Conservation (phyloP, 2,888 invertebrate species). For the Pseudolycoriella hygida region DNA sequence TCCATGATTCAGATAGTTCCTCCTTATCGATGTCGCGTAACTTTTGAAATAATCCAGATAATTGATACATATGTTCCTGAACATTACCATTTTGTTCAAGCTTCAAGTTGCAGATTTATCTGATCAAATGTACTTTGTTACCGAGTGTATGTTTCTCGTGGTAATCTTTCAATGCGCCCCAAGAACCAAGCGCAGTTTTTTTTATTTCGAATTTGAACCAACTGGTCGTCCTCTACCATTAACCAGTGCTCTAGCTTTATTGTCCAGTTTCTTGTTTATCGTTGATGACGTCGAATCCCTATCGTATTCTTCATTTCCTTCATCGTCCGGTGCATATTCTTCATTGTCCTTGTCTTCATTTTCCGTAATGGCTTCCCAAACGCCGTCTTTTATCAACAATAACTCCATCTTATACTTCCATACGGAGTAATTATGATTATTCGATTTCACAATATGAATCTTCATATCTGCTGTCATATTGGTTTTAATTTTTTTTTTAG, state of each 20-base stretch:
- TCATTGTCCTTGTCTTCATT: too few species aligned
- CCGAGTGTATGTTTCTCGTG: constrained; percentile 8
- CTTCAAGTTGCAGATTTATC: constrained; percentile 9
- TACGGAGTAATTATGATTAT: too few species aligned
- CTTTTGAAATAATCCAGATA: constrained; percentile 8
- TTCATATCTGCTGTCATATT: too few species aligned
- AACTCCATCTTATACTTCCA: too few species aligned
- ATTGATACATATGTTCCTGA: constrained; percentile 7
- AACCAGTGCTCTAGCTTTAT: constrained; percentile 7
- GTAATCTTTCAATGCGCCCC: constrained; percentile 7
- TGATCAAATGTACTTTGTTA: constrained; percentile 10
- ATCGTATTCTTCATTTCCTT: too few species aligned
- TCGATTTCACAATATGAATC: too few species aligned
- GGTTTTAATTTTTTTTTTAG: too few species aligned
- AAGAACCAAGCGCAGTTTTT: constrained; percentile 8
- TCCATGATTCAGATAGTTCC: constrained; percentile 7
- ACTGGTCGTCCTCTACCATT: constrained; percentile 9
- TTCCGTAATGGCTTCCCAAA: too few species aligned
- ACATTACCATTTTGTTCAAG: constrained; percentile 10
- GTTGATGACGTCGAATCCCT: too few species aligned
- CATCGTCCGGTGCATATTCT: too few species aligned
- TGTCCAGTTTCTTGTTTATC: constrained; percentile 4
- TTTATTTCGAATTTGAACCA: constrained; percentile 6
- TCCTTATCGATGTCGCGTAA: constrained; percentile 7
- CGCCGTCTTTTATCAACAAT: too few species aligned